Evolutionary conservation across 2,888 invertebrate species (phyloP).

Genomic region (Xylophagus ater): DNA sequence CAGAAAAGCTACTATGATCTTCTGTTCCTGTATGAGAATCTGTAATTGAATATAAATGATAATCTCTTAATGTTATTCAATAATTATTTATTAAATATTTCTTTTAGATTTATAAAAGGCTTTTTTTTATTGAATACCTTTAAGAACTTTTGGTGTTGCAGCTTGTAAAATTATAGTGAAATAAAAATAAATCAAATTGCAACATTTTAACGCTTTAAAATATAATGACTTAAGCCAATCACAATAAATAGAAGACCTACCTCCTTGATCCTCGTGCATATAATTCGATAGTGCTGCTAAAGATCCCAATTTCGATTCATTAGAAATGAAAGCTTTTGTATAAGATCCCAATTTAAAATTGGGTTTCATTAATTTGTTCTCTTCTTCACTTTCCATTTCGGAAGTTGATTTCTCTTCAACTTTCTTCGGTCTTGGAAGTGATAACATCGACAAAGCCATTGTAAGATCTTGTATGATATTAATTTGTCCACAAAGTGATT

Average conservation of each 20-base stretch:
- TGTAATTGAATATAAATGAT: conserved; percentile 16
- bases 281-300: conserved; percentile 37
- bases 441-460: conserved; percentile 42
- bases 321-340: conserved; percentile 32
- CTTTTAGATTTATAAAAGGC: conserved; percentile 17
- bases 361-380: conserved; percentile 45
- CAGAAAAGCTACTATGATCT: conserved; percentile 73
- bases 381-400: conserved; percentile 59
- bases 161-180: conserved; percentile 29
- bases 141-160: conserved; percentile 30
- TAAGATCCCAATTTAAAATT: conserved; percentile 54
- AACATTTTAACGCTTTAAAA: not conserved
- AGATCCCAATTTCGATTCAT: conserved; percentile 34
- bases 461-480: conserved; percentile 47
- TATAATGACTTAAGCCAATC: conserved; percentile 3
- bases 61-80: too few species aligned
- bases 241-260: conserved; percentile 21
- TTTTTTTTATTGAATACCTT: conserved; percentile 23
- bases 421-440: conserved; percentile 20
- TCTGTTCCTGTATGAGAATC: conserved; percentile 55
- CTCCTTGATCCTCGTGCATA: conserved; percentile 30
- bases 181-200: not conserved
- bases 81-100: not conserved
- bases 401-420: conserved; percentile 40
- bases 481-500: conserved; percentile 58